Conservation (phyloP, 2,888 invertebrate genomes). For the Phytoseiulus persimilis region DNA sequence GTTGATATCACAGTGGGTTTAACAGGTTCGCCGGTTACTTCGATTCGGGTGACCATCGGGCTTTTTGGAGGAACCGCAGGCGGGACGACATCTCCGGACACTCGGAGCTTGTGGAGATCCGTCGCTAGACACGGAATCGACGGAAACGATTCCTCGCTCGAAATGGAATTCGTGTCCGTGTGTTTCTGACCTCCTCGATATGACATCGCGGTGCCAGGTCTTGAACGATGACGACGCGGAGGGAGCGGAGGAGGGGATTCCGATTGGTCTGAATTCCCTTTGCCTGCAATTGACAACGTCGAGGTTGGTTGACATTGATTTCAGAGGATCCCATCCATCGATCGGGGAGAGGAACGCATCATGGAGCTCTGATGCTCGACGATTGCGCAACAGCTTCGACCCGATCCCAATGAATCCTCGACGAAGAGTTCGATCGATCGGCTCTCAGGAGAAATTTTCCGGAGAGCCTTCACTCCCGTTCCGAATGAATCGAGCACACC, state of each 20-base stretch:
- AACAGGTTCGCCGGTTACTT: slow-evolving; percentile 30
- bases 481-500: too few species aligned
- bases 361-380: too few species aligned
- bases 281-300: neutral
- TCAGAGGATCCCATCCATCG: neutral
- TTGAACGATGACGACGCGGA: slow-evolving; percentile 28
- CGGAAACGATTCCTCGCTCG: slow-evolving; percentile 22
- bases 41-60: slow-evolving; percentile 22
- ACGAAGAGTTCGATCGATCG: too few species aligned
- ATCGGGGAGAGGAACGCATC: too few species aligned
- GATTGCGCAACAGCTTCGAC: too few species aligned
- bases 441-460: too few species aligned
- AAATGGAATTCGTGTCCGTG: slow-evolving; percentile 35
- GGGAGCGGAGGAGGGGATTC: slow-evolving; percentile 29
- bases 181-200: slow-evolving; percentile 21
- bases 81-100: slow-evolving; percentile 32
- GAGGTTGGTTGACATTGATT: neutral
- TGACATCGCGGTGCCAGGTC: slow-evolving; percentile 30
- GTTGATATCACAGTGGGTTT: slow-evolving; percentile 38
- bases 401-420: too few species aligned
- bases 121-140: slow-evolving; percentile 36
- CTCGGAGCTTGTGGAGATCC: slow-evolving; percentile 18
- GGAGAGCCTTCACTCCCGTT: too few species aligned
- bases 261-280: slow-evolving; percentile 33
- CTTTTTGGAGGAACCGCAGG: slow-evolving; percentile 21